Evolutionary conservation across 2,797 vertebrate species (phyloP), one percentile per base, ranked within the genome.

Genomic region (Octomys mimax): DNA sequence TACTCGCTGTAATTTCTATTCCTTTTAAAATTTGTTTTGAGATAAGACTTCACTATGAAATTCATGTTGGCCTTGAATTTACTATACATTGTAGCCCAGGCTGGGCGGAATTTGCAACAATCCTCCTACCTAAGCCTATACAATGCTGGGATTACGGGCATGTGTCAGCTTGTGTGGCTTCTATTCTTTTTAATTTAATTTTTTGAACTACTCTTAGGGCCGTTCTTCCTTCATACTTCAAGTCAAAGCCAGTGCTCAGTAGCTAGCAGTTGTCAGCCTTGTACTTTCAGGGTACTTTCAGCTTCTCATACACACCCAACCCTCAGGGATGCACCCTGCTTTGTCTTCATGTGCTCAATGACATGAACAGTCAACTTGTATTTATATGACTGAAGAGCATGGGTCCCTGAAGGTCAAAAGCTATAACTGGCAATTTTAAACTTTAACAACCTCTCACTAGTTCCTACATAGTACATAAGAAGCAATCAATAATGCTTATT

Each of bases 151-250:
- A 26, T 75, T 42, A 75, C 4, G 14, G 12, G 71, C 11, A 13
- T 75, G 39, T 6, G 39, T 39, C 71, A 73, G 36, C 71, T 24
- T 3, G 5, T 39, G 4, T 42, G 71, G 21, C 39, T 73, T 73
- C n/a, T 19, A 61, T 28, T 42, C 33, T 59, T 91, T 71, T 42
- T 24, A 39, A 73, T 64, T 64, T 73, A 71, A 16, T 59, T 46
- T 80, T 66, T 70, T n/a, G 9, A 66, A 84, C 19, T 66, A 86
- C 16, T 79, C 71, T 79, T n/a, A 91, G 61, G 88, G 71, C 18
- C 6, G 94, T 85, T 92, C n/a, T 92, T 82, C 6, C 89, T 79
- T 87, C n/a, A 75, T 73, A 73, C 54, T 77, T 88, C 54, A 95
- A 71, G 61, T 95, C 54, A 78, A 84, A 78, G 54, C 5, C 28